Conservation (phyloP, 2,888 invertebrate species). For the Eilema caniola region DNA sequence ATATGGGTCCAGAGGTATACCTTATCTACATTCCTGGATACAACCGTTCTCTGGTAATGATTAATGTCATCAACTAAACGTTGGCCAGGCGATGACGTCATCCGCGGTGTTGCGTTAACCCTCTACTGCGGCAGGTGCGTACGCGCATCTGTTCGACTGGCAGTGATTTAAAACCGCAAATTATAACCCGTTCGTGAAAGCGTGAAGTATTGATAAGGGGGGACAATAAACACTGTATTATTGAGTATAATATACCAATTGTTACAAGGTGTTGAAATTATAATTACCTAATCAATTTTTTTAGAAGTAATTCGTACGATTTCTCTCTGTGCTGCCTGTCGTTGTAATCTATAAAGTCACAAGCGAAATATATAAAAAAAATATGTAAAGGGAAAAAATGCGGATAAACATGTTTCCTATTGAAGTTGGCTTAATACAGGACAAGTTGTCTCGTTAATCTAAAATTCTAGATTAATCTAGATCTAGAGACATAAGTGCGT, state of each 20-base stretch:
- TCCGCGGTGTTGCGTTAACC: constrained; percentile 23
- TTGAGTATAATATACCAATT: constrained; percentile 21
- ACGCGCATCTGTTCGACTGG: constrained; percentile 63
- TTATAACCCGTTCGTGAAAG: constrained; percentile 56
- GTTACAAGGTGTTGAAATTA: neutral
- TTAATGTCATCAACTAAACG: no score
- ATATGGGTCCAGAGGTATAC: no score
- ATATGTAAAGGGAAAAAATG: neutral
- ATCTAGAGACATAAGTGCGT: no score
- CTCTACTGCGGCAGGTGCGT: constrained; percentile 59
- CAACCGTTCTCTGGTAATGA: no score
- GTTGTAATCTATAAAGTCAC: neutral
- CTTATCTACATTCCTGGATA: no score
- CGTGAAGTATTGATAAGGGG: constrained; percentile 56
- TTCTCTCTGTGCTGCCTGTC: neutral
- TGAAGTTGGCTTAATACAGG: no score
- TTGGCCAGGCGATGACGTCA: neutral
- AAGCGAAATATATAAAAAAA: neutral
- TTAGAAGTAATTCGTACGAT: neutral
- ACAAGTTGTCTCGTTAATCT: no score
- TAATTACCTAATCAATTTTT: neutral
- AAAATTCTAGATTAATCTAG: no score
- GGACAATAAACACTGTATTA: constrained; percentile 37
- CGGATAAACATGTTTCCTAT: neutral
- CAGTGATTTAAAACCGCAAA: constrained; percentile 75